These are phyloP conservation scores for Drosophila nigricruria DNA, from an alignment of 2,888 invertebrate genomes.

Conservation along the genomic window DNA sequence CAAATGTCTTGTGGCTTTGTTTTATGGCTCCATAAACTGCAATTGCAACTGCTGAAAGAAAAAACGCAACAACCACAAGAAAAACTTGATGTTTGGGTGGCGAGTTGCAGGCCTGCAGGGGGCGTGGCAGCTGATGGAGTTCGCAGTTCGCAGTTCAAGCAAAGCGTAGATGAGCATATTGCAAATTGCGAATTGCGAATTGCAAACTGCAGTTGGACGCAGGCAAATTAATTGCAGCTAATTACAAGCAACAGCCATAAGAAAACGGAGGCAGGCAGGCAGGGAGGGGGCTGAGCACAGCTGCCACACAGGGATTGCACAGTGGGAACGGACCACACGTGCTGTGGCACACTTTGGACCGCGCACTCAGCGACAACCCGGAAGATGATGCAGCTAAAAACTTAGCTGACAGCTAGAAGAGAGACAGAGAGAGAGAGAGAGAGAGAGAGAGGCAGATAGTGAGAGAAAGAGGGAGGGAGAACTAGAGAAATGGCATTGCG, in stretches of 20 bases:
- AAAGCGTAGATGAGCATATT: conserved; percentile 21
- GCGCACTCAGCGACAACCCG: conserved; percentile 46
- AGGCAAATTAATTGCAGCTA: conserved; percentile 76
- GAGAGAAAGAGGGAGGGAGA: background rate
- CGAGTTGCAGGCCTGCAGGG: background rate
- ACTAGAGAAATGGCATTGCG: conserved; percentile 57
- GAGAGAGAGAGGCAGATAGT: too few species aligned
- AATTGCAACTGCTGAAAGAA: conserved; percentile 20
- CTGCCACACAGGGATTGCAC: conserved; percentile 23
- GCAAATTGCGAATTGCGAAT: conserved; percentile 2
- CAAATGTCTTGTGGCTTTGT: conserved; percentile 56
- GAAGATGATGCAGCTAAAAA: conserved; percentile 66
- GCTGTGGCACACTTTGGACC: conserved; percentile 42
- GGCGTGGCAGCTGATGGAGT: background rate
- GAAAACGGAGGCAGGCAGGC: background rate
- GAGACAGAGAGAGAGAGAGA: background rate
- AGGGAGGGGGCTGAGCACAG: background rate
- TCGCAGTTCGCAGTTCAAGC: conserved; percentile 32
- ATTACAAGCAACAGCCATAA: conserved; percentile 54
- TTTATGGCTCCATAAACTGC: conserved; percentile 60
- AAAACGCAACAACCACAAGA: background rate
- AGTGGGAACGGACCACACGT: conserved; percentile 48
- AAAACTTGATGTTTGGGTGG: conserved; percentile 11
- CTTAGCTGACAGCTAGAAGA: conserved; percentile 17
- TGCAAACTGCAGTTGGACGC: conserved; percentile 27